Conservation (phyloP, 2,797 vertebrate species). For the Eidolon dupreanum region DNA sequence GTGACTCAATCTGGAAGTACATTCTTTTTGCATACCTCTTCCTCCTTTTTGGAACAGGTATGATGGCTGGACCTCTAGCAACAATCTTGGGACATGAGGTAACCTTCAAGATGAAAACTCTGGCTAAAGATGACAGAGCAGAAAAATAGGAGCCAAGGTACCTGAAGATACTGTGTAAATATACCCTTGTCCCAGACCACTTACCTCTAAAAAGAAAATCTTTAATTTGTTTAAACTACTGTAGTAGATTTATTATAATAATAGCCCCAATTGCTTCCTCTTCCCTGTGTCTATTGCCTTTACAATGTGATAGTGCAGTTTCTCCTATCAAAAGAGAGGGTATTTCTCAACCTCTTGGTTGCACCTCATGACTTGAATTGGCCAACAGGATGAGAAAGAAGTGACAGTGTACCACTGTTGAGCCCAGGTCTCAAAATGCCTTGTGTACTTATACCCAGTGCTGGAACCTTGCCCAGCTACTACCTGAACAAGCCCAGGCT, state of each 20-base stretch:
- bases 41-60: background rate
- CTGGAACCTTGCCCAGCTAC: background rate
- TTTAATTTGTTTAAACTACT: background rate
- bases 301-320: background rate
- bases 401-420: background rate
- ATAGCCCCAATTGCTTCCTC: background rate
- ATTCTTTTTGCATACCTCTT: background rate
- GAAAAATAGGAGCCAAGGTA: background rate
- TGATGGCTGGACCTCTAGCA: background rate
- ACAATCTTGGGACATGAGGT: background rate
- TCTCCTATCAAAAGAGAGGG: background rate
- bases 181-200: background rate
- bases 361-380: background rate
- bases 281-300: background rate
- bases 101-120: background rate
- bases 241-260: background rate
- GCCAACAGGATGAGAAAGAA: background rate
- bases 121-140: background rate
- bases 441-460: too few species aligned
- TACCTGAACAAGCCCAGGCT: background rate
- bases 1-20: background rate
- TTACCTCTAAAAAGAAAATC: background rate
- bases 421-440: background rate
- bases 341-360: background rate
- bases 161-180: background rate